phyloP scores from a whole-genome alignment of 2,113 vertebrate species.

The Urocolius indicus region DNA sequence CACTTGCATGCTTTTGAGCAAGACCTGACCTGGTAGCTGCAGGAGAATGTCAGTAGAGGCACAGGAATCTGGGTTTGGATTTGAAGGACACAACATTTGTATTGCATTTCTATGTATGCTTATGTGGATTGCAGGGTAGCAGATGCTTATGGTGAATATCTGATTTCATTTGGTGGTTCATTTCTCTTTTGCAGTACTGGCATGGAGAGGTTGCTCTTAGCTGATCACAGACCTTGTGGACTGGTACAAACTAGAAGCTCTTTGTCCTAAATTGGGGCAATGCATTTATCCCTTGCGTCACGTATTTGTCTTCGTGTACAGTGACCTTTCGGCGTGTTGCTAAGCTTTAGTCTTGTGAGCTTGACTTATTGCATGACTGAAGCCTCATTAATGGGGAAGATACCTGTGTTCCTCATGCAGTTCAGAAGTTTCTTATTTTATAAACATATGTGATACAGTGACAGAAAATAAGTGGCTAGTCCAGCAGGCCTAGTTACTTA shows the following conservation, averaged over 20 bases:
- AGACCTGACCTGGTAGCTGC: not conserved
- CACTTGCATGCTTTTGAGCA: not conserved
- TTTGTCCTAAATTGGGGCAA: not conserved
- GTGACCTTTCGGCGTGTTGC: not conserved
- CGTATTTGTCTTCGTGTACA: not conserved
- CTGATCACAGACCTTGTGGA: not conserved
- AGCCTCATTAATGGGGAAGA: not conserved
- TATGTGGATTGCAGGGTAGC: not conserved
- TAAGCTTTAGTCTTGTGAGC: not conserved
- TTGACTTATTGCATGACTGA: not conserved
- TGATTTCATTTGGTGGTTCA: not conserved
- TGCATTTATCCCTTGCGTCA: not conserved
- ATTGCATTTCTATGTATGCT: not conserved
- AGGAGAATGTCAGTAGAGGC: not conserved
- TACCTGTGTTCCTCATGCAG: fast-evolving
- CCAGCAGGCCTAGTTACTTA: not conserved
- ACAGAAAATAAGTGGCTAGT: not conserved
- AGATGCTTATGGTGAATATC: not conserved
- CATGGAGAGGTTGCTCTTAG: not conserved
- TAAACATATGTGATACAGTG: not conserved
- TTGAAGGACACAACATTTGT: not conserved
- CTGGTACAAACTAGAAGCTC: not conserved
- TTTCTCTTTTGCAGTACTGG: not conserved
- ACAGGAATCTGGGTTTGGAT: not conserved
- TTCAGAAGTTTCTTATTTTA: not conserved